These are phyloP conservation scores for Cheilosia variabilis DNA, from an alignment of 2,888 invertebrate species.

Conservation along the genomic window DNA sequence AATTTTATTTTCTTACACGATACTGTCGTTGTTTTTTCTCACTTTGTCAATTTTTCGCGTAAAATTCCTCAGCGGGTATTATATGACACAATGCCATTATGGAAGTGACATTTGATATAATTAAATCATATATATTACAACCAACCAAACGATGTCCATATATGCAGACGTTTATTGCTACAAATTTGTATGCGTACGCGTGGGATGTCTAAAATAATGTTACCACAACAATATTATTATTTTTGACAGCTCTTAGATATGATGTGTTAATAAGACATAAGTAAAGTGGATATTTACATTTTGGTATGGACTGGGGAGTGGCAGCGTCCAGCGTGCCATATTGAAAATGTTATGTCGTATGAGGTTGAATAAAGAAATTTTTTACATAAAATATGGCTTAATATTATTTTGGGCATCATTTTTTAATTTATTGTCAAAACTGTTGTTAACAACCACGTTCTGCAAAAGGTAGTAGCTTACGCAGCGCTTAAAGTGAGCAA, in stretches of 20 bases:
- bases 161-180: slow-evolving; percentile 18
- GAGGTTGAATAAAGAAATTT: no score
- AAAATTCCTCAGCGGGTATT: slow-evolving; percentile 18
- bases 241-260: background rate
- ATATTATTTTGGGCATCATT: no score
- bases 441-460: no score
- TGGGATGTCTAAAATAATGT: slow-evolving; percentile 9
- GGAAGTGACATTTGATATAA: slow-evolving; percentile 48
- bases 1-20: slow-evolving; percentile 34
- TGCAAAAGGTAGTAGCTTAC: no score
- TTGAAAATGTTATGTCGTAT: no score
- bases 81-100: slow-evolving; percentile 18
- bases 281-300: no score
- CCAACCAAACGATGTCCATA: slow-evolving; percentile 9
- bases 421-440: no score
- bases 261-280: slow-evolving; percentile 11
- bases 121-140: slow-evolving; percentile 40
- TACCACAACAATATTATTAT: background rate
- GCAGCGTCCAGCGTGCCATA: no score
- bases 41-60: background rate
- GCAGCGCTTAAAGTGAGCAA: no score
- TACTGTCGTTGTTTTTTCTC: background rate
- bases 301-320: no score
- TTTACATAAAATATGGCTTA: no score
- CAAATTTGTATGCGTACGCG: background rate